Evolutionary conservation across 2,797 vertebrate genomes (phyloP).

Genomic region (Micrastur ruficollis): DNA sequence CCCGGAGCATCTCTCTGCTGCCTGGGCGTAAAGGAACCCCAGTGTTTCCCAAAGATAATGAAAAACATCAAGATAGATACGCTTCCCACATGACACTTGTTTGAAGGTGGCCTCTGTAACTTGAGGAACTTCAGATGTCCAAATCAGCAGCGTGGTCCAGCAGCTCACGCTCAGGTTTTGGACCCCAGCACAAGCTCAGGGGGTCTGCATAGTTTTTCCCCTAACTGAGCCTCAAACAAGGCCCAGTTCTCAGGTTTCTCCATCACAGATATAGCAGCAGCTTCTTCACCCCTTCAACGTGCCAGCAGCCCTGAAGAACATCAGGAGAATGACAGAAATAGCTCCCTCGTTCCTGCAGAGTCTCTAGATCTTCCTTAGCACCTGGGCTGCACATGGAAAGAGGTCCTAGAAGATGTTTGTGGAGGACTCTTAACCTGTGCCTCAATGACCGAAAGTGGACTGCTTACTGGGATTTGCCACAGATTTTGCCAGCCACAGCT

Average conservation of each 20-base stretch:
- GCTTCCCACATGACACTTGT: background rate
- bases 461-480: background rate
- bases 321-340: background rate
- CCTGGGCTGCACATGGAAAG: background rate
- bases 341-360: background rate
- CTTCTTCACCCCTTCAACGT: accelerated
- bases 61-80: background rate
- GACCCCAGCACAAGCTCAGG: background rate
- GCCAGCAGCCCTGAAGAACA: background rate
- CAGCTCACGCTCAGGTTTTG: background rate
- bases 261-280: background rate
- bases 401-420: background rate
- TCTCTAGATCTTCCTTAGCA: background rate
- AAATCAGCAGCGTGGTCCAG: background rate
- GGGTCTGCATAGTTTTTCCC: background rate
- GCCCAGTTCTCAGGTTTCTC: background rate
- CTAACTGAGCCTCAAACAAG: background rate
- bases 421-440: background rate
- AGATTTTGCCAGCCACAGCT: background rate
- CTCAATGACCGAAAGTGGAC: background rate
- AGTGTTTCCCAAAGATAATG: background rate
- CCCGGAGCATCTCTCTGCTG: background rate
- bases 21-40: background rate
- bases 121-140: background rate
- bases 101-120: background rate